These are phyloP conservation scores for Invenusta paracnida DNA, from an alignment of 2,888 invertebrate species.

Conservation along the genomic window DNA sequence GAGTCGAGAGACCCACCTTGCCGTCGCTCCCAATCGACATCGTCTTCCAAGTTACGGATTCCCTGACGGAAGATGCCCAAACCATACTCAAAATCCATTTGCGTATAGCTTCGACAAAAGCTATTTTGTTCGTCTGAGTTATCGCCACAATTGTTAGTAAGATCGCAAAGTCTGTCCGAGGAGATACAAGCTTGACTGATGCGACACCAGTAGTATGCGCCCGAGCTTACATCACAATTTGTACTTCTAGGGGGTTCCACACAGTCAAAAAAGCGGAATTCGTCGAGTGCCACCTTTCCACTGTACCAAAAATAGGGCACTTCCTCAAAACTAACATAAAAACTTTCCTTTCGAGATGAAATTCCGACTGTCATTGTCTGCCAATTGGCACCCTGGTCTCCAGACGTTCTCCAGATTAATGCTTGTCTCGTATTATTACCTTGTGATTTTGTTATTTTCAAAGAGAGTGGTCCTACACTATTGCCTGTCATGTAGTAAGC, in stretches of 20 bases:
- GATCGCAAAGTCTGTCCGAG: conserved; percentile 44
- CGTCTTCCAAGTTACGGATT: conserved; percentile 49
- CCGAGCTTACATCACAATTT: conserved; percentile 33
- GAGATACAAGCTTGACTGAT: conserved; percentile 42
- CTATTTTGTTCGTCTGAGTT: conserved; percentile 44
- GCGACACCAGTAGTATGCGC: conserved; percentile 44
- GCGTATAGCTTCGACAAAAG: conserved; percentile 48
- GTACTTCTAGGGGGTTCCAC: conserved; percentile 31
- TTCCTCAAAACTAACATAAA: conserved; percentile 48
- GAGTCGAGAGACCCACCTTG: conserved; percentile 50
- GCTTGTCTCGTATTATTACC: neutral
- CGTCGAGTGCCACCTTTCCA: conserved; percentile 38
- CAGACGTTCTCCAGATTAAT: neutral
- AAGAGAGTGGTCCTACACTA: neutral
- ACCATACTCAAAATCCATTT: conserved; percentile 51
- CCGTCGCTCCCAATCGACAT: conserved; percentile 55
- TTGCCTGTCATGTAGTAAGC: neutral
- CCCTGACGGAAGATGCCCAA: conserved; percentile 49
- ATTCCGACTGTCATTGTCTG: conserved; percentile 48
- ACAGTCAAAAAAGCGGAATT: conserved; percentile 2
- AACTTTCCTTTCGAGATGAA: conserved; percentile 49
- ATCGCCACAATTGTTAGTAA: conserved; percentile 46
- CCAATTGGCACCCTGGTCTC: neutral
- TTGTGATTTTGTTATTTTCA: neutral
- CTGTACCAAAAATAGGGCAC: conserved; percentile 38